These are phyloP conservation scores for Gnatocerus cornutus DNA, from an alignment of 2,888 invertebrate species.

Conservation along the genomic window DNA sequence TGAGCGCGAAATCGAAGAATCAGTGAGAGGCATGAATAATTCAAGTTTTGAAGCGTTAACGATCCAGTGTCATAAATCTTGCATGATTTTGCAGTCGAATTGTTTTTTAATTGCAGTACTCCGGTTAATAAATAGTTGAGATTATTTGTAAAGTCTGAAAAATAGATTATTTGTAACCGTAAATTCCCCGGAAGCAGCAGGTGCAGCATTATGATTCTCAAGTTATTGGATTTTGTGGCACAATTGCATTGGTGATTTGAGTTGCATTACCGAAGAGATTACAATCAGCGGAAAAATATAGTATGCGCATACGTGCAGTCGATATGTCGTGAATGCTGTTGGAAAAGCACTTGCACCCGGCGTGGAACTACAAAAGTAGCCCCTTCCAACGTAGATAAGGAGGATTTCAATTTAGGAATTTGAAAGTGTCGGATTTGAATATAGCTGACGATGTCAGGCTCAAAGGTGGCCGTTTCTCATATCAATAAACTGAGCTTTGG, in stretches of 20 bases:
- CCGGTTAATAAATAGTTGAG: too few species aligned
- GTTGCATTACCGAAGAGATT: constrained; percentile 38
- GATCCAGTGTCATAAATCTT: too few species aligned
- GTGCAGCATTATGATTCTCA: constrained; percentile 5
- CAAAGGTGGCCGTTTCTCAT: constrained; percentile 57
- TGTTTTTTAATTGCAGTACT: too few species aligned
- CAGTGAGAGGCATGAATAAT: too few species aligned
- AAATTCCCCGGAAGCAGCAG: constrained; percentile 1
- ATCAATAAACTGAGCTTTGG: constrained; percentile 56
- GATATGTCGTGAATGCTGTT: constrained; percentile 33
- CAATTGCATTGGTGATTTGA: constrained; percentile 5
- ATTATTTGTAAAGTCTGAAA: background rate
- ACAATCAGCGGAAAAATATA: constrained; percentile 44
- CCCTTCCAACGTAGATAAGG: constrained; percentile 53
- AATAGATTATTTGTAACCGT: background rate
- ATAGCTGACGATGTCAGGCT: constrained; percentile 56
- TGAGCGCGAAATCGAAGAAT: too few species aligned
- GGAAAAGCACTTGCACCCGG: constrained; percentile 25
- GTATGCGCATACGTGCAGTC: constrained; percentile 24
- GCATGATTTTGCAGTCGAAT: too few species aligned
- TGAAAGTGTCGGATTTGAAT: constrained; percentile 61
- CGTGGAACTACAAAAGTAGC: constrained; percentile 45
- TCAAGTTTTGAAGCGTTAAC: too few species aligned
- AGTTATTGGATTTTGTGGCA: constrained; percentile 3
- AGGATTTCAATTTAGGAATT: constrained; percentile 61